phyloP scores from a whole-genome alignment of 2,113 vertebrate genomes.

The Semicossyphus pulcher region DNA sequence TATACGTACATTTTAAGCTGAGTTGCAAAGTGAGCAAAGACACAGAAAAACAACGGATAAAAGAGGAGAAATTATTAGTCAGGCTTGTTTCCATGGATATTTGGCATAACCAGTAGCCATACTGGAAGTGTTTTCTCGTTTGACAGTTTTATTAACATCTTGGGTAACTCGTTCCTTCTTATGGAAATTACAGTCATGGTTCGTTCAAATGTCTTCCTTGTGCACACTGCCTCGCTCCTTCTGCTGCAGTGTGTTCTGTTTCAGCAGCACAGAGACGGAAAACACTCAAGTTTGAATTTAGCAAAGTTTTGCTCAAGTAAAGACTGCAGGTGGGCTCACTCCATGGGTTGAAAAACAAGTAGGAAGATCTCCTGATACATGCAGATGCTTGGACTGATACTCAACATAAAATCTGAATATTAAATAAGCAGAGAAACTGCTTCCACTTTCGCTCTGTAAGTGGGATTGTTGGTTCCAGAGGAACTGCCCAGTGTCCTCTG shows the following conservation, averaged over 20 bases:
- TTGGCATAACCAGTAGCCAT: conserved; percentile 27
- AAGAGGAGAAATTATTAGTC: neutral
- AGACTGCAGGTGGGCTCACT: neutral
- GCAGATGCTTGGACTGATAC: no score
- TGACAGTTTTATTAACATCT: conserved; percentile 47
- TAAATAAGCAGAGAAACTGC: neutral
- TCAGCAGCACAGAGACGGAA: conserved; percentile 14
- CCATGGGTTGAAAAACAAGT: neutral
- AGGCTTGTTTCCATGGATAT: conserved; percentile 35
- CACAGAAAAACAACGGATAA: neutral
- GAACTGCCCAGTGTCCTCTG: neutral
- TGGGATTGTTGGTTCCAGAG: neutral
- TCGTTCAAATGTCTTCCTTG: conserved; percentile 28
- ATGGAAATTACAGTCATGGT: conserved; percentile 18
- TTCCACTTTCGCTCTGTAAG: neutral
- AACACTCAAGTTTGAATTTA: conserved; percentile 5
- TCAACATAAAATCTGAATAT: conserved; percentile 13
- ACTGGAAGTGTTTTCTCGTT: conserved; percentile 30
- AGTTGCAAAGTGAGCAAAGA: neutral
- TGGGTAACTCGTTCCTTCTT: conserved; percentile 20
- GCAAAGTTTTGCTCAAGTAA: neutral
- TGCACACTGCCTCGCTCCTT: neutral
- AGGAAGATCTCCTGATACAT: neutral
- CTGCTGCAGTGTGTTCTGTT: neutral
- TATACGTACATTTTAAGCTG: no score